Percentiles rank a stretch among this genome's conserved stretches.
Conservation (phyloP, 2,797 vertebrate genomes). For the Myotis findleyi region DNA sequence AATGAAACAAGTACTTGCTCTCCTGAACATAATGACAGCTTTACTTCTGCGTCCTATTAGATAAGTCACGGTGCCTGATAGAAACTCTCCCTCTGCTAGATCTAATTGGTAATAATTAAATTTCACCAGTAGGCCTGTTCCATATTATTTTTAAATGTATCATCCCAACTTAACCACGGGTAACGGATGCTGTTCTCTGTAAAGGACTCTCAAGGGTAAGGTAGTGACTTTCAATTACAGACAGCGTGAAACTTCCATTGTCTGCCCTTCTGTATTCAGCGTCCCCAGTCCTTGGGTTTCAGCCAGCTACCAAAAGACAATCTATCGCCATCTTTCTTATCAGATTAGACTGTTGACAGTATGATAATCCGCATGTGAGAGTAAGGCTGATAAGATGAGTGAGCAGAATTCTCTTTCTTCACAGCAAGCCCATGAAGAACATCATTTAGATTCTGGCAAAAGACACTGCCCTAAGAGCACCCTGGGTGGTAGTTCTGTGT, state of each 20-base stretch:
- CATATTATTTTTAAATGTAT: slow-evolving; percentile 34
- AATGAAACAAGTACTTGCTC: slow-evolving; percentile 29
- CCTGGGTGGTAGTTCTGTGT: not conserved
- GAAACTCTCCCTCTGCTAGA: slow-evolving; percentile 22
- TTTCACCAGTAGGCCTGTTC: slow-evolving; percentile 42
- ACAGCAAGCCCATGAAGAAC: slow-evolving; percentile 73
- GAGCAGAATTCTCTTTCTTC: slow-evolving; percentile 50
- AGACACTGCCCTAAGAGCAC: not conserved
- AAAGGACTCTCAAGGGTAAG: slow-evolving; percentile 58
- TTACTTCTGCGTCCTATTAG: slow-evolving; percentile 4
- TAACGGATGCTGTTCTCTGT: slow-evolving; percentile 53
- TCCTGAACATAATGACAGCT: not conserved
- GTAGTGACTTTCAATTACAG: slow-evolving; percentile 64
- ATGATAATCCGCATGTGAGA: slow-evolving; percentile 34
- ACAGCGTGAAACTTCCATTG: slow-evolving; percentile 66
- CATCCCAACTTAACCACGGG: slow-evolving; percentile 43
- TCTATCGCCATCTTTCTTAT: slow-evolving; percentile 48
- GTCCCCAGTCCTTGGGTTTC: slow-evolving; percentile 67
- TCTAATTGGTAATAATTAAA: slow-evolving; percentile 73
- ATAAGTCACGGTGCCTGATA: not conserved
- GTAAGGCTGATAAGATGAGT: slow-evolving; percentile 39
- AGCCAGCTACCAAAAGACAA: slow-evolving; percentile 72
- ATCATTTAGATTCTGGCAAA: slow-evolving; percentile 73
- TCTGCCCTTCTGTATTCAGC: slow-evolving; percentile 67
- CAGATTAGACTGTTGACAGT: slow-evolving; percentile 64